Conservation (phyloP, 2,113 vertebrate species). For the Promerops cafer region DNA sequence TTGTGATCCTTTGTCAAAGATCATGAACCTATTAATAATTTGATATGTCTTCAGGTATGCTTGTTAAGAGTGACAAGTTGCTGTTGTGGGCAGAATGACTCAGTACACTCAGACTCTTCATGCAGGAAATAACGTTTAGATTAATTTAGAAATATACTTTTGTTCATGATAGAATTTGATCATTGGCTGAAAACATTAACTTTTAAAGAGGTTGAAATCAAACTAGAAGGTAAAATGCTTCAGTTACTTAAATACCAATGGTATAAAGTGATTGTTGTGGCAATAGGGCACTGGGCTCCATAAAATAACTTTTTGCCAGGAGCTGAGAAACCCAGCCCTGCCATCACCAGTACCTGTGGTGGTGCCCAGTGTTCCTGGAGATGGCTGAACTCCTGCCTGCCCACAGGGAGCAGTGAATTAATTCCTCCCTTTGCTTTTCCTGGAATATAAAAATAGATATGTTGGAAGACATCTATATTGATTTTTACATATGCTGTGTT, state of each 20-base stretch:
- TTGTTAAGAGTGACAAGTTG: background rate
- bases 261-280: background rate
- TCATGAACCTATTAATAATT: background rate
- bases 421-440: background rate
- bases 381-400: background rate
- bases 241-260: background rate
- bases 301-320: background rate
- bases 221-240: background rate
- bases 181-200: background rate
- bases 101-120: background rate
- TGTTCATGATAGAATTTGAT: background rate
- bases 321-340: background rate
- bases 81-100: background rate
- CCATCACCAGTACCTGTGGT: rapidly evolving
- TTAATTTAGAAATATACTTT: background rate
- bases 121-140: background rate
- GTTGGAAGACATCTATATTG: background rate
- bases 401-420: background rate
- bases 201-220: background rate
- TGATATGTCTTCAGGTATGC: background rate
- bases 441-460: background rate
- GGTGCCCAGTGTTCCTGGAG: background rate
- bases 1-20: background rate
- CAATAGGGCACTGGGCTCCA: background rate
- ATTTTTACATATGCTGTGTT: background rate